phyloP scores from a whole-genome alignment of 2,113 vertebrate genomes.

The Coptodon bakossiorum region DNA sequence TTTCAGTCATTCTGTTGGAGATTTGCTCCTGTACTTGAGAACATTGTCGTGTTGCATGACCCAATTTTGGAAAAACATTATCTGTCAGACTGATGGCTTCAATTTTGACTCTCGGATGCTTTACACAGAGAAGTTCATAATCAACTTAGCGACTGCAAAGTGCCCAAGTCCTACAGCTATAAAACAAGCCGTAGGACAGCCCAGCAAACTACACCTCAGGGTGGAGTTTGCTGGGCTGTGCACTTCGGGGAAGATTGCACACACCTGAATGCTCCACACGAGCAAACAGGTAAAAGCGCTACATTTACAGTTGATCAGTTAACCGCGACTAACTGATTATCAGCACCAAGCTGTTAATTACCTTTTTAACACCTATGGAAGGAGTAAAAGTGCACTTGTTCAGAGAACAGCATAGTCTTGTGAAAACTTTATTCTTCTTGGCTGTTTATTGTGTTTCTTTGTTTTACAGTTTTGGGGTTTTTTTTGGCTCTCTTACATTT shows the following conservation, averaged over 20 bases:
- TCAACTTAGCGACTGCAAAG: not conserved
- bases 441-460: not conserved
- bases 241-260: not conserved
- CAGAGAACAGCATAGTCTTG: not conserved
- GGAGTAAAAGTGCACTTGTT: not conserved
- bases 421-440: not conserved
- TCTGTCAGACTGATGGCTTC: not conserved
- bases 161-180: not conserved
- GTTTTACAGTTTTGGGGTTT: not conserved
- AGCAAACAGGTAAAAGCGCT: not conserved
- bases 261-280: not conserved
- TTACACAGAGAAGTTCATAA: not conserved
- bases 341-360: not conserved
- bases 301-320: not conserved
- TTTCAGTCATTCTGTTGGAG: not conserved
- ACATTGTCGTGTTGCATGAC: not conserved
- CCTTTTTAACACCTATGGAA: not conserved
- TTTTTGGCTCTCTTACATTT: not conserved
- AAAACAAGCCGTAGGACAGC: too few species aligned
- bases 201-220: too few species aligned
- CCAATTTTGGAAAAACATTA: not conserved
- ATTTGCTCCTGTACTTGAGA: not conserved
- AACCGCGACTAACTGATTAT: not conserved
- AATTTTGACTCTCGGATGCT: not conserved
- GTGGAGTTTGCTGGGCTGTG: not conserved